Base-by-base conservation (phyloP, 2,888 invertebrate species). In the Dicycla oo region DNA sequence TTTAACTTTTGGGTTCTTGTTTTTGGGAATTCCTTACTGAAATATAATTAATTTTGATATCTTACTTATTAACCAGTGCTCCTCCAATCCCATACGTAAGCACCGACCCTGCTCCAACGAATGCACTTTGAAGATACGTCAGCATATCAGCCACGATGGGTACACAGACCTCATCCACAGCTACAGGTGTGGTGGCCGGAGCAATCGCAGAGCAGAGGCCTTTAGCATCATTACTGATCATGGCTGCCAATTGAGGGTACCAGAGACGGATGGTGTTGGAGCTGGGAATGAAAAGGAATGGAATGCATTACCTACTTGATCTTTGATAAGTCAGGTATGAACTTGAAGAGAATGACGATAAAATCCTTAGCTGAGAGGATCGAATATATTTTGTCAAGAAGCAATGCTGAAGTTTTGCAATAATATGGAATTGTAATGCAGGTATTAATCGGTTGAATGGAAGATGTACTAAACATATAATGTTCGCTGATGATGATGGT, bases 191-290 rank as follows among this genome's bases (percentile, higher is more conserved):
- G n/a, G 45, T 80, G 8, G 76, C 2, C 0, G 94, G 93, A 0
- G 92, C 91, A 73, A 94, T 93, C 69, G 95, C 95, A 0, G 94
- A 89, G 80, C 96, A 96, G 3, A 95, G 90, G 20, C 91, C 90
- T 47, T 89, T 89, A 51, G 87, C 89, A 51, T 89, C 89, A 0
- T 92, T 88, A 10, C 92, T 90, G 58, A 97, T 97, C 90, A 98
- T 97, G 68, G 98, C 97, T 82, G 98, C 98, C 26, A 99, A 95
- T 89, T 98, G 98, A 0, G 98, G 98, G 83, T 98, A 96, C 98
- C 98, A 99, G 47, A 98, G 96, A 23, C 98, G 97, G 53, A 98
- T 94, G 0, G 98, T 98, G 88, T 98, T 98, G 81, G 98, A 95
- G 40, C 98, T 97, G 92, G 23, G 91, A 88, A 26, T 26, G 51